Evolutionary conservation across 2,888 invertebrate species (phyloP).

Genomic region (Biston stratarius): DNA sequence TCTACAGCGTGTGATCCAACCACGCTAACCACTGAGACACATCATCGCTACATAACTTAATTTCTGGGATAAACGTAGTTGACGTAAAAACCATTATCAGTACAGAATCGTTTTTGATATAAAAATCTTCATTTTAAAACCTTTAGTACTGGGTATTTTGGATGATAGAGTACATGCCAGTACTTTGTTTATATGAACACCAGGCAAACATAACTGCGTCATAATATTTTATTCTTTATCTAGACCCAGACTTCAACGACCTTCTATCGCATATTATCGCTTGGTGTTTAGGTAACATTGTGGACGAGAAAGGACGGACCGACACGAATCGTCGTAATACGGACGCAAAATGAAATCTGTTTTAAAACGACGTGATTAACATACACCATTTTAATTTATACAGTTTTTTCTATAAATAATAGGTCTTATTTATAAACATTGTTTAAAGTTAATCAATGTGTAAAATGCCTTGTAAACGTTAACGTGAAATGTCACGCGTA

Average conservation of each 20-base stretch:
- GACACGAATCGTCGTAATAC: neutral
- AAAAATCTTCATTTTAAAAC: neutral
- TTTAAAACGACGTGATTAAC: neutral
- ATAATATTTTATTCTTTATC: conserved; percentile 17
- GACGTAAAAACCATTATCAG: too few relatives aligned
- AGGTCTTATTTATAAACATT: too few relatives aligned
- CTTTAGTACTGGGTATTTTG: neutral
- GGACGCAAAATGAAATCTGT: neutral
- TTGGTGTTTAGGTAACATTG: conserved; percentile 34
- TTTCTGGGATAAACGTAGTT: too few relatives aligned
- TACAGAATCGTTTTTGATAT: too few relatives aligned
- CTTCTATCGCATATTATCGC: conserved; percentile 21
- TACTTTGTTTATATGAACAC: conserved; percentile 24
- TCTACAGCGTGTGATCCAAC: too few relatives aligned
- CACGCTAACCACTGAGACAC: too few relatives aligned
- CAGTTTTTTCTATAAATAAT: too few relatives aligned
- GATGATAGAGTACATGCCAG: conserved; percentile 6
- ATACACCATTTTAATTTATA: too few relatives aligned
- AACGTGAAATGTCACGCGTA: too few relatives aligned
- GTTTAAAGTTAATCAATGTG: too few relatives aligned
- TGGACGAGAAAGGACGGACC: neutral
- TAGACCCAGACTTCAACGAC: conserved; percentile 22
- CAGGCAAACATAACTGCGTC: conserved; percentile 15
- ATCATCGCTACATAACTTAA: too few relatives aligned
- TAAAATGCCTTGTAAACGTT: too few relatives aligned